Base-by-base conservation (phyloP, 2,113 vertebrate species). In the Indicator maculatus region DNA sequence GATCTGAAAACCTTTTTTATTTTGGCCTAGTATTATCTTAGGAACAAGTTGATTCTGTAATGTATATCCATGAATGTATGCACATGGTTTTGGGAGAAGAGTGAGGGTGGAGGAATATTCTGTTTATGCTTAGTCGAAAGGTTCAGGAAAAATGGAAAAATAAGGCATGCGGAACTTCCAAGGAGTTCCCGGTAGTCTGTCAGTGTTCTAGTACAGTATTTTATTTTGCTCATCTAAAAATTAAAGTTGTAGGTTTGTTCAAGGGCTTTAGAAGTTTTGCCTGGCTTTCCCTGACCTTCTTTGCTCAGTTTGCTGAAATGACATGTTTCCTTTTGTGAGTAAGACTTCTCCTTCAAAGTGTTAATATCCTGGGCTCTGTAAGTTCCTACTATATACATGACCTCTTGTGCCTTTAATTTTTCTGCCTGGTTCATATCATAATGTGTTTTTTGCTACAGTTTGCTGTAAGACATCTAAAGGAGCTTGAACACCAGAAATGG, bases 401-500 rank as follows among this genome's bases (percentile, higher is more conserved):
- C 44, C 21, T 31, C 4, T 65, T 47, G 45, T 78, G 9, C 19
- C 59, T 47, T 78, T 3, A 61, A 12, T 45, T 80, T 41, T 87
- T 88, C 80, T 55, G 13, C 88, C 27, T 73, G 47, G 8, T 64
- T 78, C 26, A 12, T 24, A 21, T 16, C 27, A 17, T 60, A 2
- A 38, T 89, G n/a, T 33, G 7, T 95, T 8, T 95, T 84, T 93
- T 86, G 70, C 61, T 78, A 2, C 95, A 99, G 99, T 98, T 97
- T 94, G 98, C 99, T 61, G 36, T 97, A n/a, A 97, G 95, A 91
- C 98, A 98, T 59, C 97, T 99, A 63, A 98, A 98, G 50, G 98
- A 99, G 61, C 97, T 99, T 88, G 98, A 99, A 87, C 95, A 90
- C 33, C 97, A 98, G 96, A 98, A 98, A 66, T 93, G 93, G 84